Evolutionary conservation across 2,797 vertebrate genomes (phyloP), one percentile per base, ranked within the genome.

Genomic region (Adelosebastes latens): DNA sequence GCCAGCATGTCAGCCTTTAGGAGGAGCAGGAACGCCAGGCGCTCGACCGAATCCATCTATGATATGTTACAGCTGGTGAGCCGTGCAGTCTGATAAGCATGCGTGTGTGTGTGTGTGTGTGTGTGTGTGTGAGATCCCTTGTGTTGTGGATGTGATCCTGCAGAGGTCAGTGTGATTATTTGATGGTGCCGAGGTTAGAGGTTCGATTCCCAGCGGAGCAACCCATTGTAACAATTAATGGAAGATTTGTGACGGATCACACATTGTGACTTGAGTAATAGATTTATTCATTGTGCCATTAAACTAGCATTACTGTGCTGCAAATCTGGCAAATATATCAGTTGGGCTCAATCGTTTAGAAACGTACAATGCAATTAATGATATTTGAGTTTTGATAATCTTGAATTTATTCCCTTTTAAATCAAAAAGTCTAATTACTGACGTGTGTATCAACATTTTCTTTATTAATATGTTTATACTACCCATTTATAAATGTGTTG

Each of bases 11-110:
- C 97, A 8, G 92, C 93, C 11, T 94, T 96, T 75, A 93, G 95
- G 94, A 96, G 91, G 93, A 94, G 87, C 78, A 96, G 75, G 89
- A 96, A 90, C 87, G 87, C 81, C 36, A 96, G 90, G 83, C 88
- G 81, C 85, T 92, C 94, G 0, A 88, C 96, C 0, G 95, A 96
- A 46, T 96, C 96, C 46, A 62, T 97, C 69, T 94, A 94, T 90
- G 94, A 94, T 75, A 84, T 96, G 79, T 94, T 97, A 34, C 93
- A 96, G 88, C 88, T 94, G 95, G 95, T 96, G 92, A 96, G 95
- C 90, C 4, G 11, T 70, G 31, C 16, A 10, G 22, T 69, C 20
- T 61, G 62, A 36, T 36, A 36, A 12, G 36, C 12, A 1, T 29
- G 58, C 5, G 58, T 60, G 18, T 32, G 59, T 61, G 58, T 60